Evolutionary conservation across 64 coral and sea anemone species (phyloP).

Genomic region (Montipora sp.): DNA sequence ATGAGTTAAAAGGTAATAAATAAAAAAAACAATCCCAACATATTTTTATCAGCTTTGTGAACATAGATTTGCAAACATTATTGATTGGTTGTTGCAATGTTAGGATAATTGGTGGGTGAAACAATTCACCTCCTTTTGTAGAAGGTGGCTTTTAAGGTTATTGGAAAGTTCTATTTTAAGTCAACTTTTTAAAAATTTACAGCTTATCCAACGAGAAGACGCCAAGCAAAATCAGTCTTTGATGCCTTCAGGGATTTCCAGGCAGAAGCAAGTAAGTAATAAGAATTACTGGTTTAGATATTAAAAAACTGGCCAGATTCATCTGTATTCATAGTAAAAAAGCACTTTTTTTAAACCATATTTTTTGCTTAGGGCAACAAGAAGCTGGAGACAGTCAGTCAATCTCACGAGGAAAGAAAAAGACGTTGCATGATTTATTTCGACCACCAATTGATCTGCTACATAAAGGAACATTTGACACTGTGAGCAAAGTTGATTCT

Average conservation of each 20-base stretch:
- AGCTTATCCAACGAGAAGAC: conserved; percentile 79
- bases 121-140: no score
- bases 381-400: conserved; percentile 52
- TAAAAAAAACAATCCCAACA: no score
- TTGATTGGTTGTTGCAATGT: no score
- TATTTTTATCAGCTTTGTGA: no score
- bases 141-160: no score
- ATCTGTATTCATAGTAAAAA: neutral
- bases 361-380: conserved; percentile 74
- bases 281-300: neutral
- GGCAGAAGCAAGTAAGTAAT: conserved; percentile 94
- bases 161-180: no score
- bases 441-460: conserved; percentile 92
- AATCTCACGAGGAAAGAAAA: conserved; percentile 64
- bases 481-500: conserved; percentile 67
- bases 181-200: neutral
- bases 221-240: conserved; percentile 94
- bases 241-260: conserved; percentile 99
- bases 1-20: no score
- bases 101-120: no score
- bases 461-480: conserved; percentile 99
- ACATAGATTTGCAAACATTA: no score
- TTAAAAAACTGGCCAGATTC: no score
- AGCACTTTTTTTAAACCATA: neutral
- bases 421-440: conserved; percentile 93